Evolutionary conservation across 2,797 vertebrate species (phyloP), one percentile per base, ranked within the genome.

Genomic region (Sebastolobus altivelis): DNA sequence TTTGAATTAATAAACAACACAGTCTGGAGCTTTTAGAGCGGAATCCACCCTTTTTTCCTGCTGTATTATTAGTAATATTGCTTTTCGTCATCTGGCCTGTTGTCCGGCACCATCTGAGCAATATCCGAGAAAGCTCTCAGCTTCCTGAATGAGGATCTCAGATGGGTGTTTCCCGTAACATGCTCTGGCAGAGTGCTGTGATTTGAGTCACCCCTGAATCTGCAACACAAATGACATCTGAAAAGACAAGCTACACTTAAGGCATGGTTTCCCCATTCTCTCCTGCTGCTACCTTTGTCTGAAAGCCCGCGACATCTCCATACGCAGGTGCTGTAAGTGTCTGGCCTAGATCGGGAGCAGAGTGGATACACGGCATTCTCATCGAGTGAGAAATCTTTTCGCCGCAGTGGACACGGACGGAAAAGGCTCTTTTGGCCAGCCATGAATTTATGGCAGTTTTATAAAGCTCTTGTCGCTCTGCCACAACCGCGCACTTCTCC

Each of bases 1-100:
- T 95, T 85, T 96, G 94, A 96, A 96, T 96, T 95, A 96, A 96
- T 96, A 96, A 96, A 95, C 95, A 94, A 93, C 93, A 74, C 46
- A 73, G 93, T 89, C 87, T 93, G 89, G 90, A 90, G 94, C 95
- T 95, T 94, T 96, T 90, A 95, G 92, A 88, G 89, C 20, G 1
- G 79, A 88, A 89, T 91, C 81, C 80, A 74, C 83, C 81, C 85
- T 88, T 93, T 94, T 88, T 35, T 40, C n/a, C 22, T 8, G 40
- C 77, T 75, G 83, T 94, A 93, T 95, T 95, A 95, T 94, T 90
- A 92, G 92, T 83, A 82, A 89, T 94, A 93, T 94, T 90, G 92
- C 92, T 95, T 95, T 94, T 93, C 81, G 93, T 93, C 86, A 78
- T 75, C 56, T 11, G 20, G 77, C 88, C 85, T 69, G 62, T 76